Evolutionary conservation across 2,113 vertebrate species (phyloP).

Genomic region (Lamprotornis superbus): DNA sequence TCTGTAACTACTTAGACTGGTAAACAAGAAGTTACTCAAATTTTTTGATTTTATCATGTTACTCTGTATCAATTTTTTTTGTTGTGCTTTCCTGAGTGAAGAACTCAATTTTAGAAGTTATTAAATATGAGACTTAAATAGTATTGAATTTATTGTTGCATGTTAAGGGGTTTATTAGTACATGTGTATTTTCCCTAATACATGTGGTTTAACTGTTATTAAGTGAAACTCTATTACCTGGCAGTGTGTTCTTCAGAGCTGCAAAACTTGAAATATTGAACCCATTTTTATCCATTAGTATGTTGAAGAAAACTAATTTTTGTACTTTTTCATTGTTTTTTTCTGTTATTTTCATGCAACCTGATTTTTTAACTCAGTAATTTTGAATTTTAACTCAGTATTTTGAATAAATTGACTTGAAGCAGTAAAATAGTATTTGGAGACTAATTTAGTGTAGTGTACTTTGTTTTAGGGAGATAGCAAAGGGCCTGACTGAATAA

Average conservation of each 20-base stretch:
- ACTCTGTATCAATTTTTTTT: neutral
- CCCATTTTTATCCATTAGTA: neutral
- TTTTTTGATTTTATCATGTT: neutral
- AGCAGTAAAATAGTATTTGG: neutral
- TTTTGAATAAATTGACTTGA: neutral
- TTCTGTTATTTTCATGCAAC: neutral
- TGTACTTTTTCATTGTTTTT: neutral
- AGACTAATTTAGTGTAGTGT: neutral
- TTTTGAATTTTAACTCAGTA: neutral
- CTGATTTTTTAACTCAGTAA: neutral
- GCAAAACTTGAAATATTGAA: neutral
- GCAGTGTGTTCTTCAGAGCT: neutral
- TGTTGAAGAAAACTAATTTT: neutral
- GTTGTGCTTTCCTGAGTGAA: neutral
- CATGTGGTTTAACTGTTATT: rapidly evolving
- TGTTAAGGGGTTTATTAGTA: neutral
- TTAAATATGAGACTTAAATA: neutral
- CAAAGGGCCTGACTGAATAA: rapidly evolving
- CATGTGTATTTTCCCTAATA: neutral
- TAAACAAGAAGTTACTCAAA: neutral
- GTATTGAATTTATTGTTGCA: neutral
- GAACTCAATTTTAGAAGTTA: neutral
- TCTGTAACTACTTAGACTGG: neutral
- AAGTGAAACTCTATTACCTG: neutral
- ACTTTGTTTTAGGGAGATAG: neutral